A percentile compares a stretch with the other conserved stretches of the same genome.
phyloP scores from a whole-genome alignment of 2,113 vertebrate genomes.

The Eira barbara region DNA sequence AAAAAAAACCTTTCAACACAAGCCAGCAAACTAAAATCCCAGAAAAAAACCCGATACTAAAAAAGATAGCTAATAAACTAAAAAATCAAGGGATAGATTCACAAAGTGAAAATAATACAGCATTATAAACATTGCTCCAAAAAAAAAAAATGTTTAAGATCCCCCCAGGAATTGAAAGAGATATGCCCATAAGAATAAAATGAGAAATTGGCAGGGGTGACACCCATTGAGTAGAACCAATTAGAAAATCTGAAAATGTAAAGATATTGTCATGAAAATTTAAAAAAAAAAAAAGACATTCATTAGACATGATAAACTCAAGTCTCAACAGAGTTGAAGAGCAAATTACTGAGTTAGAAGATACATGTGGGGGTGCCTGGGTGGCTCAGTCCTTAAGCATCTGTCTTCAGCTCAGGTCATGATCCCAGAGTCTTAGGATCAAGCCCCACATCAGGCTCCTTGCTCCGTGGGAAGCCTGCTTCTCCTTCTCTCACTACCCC shows the following conservation, averaged over 20 bases:
- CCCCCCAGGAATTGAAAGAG: not conserved
- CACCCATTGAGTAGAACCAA: not conserved
- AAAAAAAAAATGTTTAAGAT: not conserved
- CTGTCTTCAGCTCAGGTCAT: no score
- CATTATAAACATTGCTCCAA: not conserved
- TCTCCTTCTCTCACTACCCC: no score
- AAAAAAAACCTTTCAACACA: not conserved
- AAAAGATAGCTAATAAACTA: not conserved
- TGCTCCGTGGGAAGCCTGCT: no score
- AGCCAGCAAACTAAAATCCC: not conserved
- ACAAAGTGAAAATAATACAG: conserved; percentile 3
- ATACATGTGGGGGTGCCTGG: no score
- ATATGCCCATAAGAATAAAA: not conserved
- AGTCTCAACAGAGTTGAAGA: not conserved
- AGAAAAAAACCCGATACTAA: not conserved
- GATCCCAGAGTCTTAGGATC: no score
- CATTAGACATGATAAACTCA: not conserved
- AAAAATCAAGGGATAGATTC: not conserved
- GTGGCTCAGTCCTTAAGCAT: no score
- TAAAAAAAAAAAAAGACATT: not conserved
- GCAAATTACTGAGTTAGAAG: conserved; percentile 10
- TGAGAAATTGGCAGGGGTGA: not conserved
- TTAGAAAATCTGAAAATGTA: not conserved
- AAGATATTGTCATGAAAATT: not conserved
- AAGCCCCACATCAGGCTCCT: no score